phyloP scores from a whole-genome alignment of 2,113 vertebrate genomes.

The Hippocampus barbouri region DNA sequence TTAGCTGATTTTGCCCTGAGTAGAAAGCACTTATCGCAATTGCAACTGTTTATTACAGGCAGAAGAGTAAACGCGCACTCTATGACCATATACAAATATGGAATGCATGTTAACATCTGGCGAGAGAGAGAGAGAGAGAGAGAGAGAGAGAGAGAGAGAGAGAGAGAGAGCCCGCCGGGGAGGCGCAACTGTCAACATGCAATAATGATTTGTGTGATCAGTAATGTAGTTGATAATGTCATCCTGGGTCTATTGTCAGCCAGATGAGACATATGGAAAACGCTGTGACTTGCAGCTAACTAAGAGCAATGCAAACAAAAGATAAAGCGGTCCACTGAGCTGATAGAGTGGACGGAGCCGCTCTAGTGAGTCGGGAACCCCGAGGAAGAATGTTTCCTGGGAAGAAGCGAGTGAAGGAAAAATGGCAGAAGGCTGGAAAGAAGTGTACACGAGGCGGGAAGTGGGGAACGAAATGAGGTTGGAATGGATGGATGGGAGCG shows the following conservation, averaged over 20 bases:
- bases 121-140: not conserved
- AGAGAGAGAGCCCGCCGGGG: conserved; percentile 20
- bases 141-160: not conserved
- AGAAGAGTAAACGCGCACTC: not conserved
- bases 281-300: conserved; percentile 33
- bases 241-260: conserved; percentile 42
- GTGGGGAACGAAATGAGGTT: conserved; percentile 28
- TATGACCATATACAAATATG: not conserved
- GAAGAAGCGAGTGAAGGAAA: conserved; percentile 43
- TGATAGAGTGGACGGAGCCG: conserved; percentile 27
- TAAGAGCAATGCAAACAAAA: conserved; percentile 33
- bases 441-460: conserved; percentile 22
- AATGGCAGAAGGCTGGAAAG: conserved; percentile 24
- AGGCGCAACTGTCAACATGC: conserved; percentile 41
- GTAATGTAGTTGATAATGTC: conserved; percentile 64
- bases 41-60: not conserved
- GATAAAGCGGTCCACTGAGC: conserved; percentile 16
- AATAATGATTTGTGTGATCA: conserved; percentile 57
- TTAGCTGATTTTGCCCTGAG: not conserved
- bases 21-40: not conserved
- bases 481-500: conserved; percentile 37
- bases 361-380: conserved; percentile 33
- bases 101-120: conserved; percentile 45
- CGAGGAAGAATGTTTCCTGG: conserved; percentile 44
- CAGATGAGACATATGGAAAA: conserved; percentile 63